Evolutionary conservation across 2,113 vertebrate species (phyloP), one percentile per base, ranked within the genome.

Genomic region (Chionomys nivalis): DNA sequence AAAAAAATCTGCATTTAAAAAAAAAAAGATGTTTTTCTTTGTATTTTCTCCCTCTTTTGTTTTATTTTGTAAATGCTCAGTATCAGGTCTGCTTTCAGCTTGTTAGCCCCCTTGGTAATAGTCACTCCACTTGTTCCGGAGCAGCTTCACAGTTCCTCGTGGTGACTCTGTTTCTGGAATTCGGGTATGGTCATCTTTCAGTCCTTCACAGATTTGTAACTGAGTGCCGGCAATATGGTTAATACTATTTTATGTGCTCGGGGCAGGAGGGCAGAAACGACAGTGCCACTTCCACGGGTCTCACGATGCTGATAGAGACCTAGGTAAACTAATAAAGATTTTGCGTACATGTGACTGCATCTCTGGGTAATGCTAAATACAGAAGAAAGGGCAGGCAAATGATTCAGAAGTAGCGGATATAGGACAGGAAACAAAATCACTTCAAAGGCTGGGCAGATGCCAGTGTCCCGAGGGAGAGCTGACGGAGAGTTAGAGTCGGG

Each of bases 51-150:
- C 10, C 19, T 70, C 12, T 76, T 85, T 14, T 24, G 11, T 82
- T 91, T 68, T 4, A 81, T 21, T 79, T 89, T 91, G 83, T 58
- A 94, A 94, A 49, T 86, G 42, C 24, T 42, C n/a, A 49, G 55
- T 70, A 19, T 23, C n/a, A 33, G 0, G 16, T 86, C 93, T 85
- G 9, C 26, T 90, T n/a, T 90, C 11, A 44, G 13, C 3, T 63
- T 68, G 42, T 44, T 76, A 44, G 39, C 72, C n/a, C 7, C 21
- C 87, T 90, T 68, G 33, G 33, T 39, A 73, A 21, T 85, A 52
- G 44, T 31, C 79, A 55, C 58, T 10, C 52, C 75, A 91, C 2
- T 13, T 8, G 55, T 16, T 42, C 3, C 10, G 63, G 66, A 33
- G 76, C 17, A 65, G 26, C 44, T 70, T 89, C 63, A 28, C 63